Percentiles rank a stretch among this genome's conserved stretches.
phyloP scores from a whole-genome alignment of 2,113 vertebrate species.

The Acinonyx jubatus region DNA sequence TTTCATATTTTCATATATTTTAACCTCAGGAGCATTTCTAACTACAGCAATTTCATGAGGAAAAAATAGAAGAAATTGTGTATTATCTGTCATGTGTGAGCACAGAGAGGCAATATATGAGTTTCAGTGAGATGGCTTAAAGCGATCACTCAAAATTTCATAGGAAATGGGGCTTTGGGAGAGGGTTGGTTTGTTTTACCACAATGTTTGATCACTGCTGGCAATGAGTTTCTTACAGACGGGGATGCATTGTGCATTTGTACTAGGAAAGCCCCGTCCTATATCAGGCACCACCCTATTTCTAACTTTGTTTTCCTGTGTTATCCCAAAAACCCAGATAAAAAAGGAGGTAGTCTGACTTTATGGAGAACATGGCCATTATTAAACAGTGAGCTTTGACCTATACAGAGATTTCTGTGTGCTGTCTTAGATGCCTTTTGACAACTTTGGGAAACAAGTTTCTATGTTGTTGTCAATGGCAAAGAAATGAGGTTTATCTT shows the following conservation, averaged over 20 bases:
- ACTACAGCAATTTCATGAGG: not conserved
- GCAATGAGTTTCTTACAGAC: not conserved
- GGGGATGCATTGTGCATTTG: fast-evolving
- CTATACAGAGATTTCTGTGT: not conserved
- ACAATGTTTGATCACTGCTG: not conserved
- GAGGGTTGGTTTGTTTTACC: not conserved
- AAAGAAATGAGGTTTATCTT: not conserved
- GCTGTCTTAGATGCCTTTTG: not conserved
- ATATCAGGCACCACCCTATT: not conserved
- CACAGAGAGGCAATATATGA: not conserved
- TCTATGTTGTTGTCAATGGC: not conserved
- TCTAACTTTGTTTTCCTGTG: not conserved
- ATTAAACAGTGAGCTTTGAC: not conserved
- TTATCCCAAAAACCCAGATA: not conserved
- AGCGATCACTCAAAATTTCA: not conserved
- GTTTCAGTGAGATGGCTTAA: not conserved
- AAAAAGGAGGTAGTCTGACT: not conserved
- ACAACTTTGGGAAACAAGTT: not conserved
- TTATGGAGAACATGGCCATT: not conserved
- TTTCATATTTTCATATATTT: constrained; percentile 38
- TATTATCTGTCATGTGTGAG: not conserved
- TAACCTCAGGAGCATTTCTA: not conserved
- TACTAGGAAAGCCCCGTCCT: not conserved
- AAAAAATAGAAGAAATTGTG: not conserved
- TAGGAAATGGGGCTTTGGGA: not conserved